These are phyloP conservation scores for Melikaiella ostensackeni DNA, from an alignment of 2,888 invertebrate genomes.

Conservation along the genomic window DNA sequence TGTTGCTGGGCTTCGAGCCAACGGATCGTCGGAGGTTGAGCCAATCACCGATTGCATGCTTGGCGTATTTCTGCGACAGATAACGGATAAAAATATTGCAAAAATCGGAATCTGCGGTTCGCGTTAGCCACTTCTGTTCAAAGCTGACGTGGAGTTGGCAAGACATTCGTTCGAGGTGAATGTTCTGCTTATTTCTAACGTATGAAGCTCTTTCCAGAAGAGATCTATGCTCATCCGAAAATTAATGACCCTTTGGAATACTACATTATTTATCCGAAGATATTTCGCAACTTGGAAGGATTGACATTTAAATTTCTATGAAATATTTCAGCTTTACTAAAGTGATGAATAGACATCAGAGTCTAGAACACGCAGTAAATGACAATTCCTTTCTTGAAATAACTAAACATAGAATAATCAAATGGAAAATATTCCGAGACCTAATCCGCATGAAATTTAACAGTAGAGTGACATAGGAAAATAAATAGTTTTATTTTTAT, in stretches of 20 bases:
- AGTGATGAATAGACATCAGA: neutral
- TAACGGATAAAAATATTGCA: slow-evolving; percentile 56
- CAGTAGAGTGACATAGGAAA: no score
- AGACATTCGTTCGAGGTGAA: slow-evolving; percentile 14
- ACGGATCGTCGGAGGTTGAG: slow-evolving; percentile 49
- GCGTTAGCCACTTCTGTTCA: slow-evolving; percentile 45
- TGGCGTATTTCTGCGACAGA: slow-evolving; percentile 54
- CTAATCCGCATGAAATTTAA: no score
- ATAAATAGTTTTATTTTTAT: no score
- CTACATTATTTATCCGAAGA: slow-evolving; percentile 21
- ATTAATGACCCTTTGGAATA: slow-evolving; percentile 4
- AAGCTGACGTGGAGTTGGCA: slow-evolving; percentile 29
- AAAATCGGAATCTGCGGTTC: slow-evolving; percentile 45
- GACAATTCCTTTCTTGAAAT: no score
- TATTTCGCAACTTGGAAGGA: neutral
- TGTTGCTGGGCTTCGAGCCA: slow-evolving; percentile 53
- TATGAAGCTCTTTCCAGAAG: slow-evolving; percentile 7
- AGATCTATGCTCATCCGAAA: slow-evolving; percentile 25
- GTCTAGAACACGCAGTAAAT: no score
- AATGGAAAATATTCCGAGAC: no score
- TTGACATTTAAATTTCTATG: slow-evolving; percentile 13
- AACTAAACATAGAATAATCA: no score
- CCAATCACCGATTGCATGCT: slow-evolving; percentile 50
- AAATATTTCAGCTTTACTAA: neutral
- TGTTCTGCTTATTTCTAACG: slow-evolving; percentile 17